Base-by-base conservation (phyloP, 2,113 vertebrate species). In the Regulus satrapa region DNA sequence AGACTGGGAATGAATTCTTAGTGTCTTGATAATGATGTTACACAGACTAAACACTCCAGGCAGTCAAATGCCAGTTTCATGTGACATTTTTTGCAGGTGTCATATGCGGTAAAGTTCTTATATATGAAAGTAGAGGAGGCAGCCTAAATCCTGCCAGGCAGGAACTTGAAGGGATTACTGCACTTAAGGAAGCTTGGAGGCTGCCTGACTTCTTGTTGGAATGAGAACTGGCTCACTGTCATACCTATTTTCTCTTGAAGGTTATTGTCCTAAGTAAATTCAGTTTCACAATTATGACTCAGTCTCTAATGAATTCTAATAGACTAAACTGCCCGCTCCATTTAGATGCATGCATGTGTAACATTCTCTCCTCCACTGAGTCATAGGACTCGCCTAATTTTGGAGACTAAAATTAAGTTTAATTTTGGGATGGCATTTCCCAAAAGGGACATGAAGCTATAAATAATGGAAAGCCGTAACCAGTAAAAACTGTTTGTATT, bases 191-290 rank as follows among this genome's bases (percentile, higher is more conserved):
- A 92, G 66, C 85, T 83, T 62, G 72, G 59, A 83, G 67, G 54
- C 78, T 94, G 89, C 89, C 81, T 88, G 78, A 31, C 52, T 85
- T 85, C 48, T 79, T 89, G 55, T 23, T 88, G 78, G 82, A 95
- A 73, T 62, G 67, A 91, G 88, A 93, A 85, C 75, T 94, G 85
- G 59, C 91, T 96, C 16, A 3, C 93, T 96, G 89, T 97, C 88
- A 63, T 83, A 85, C 83, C 85, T 94, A 85, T 69, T 92, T 92
- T 88, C 78, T 69, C 88, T 92, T 95, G 92, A 97, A 96, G 96
- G 94, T 96, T 97, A 96, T 93, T 96, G 92, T 97, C 94, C 89
- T 71, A 88, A 93, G 93, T 92, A 94, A 97, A 94, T 95, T 97
- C 71, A 62, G 89, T 96, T 95, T 88, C 92, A 85, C 93, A 89